Base-by-base conservation (phyloP, 2,113 vertebrate genomes). In the Clarias gariepinus region DNA sequence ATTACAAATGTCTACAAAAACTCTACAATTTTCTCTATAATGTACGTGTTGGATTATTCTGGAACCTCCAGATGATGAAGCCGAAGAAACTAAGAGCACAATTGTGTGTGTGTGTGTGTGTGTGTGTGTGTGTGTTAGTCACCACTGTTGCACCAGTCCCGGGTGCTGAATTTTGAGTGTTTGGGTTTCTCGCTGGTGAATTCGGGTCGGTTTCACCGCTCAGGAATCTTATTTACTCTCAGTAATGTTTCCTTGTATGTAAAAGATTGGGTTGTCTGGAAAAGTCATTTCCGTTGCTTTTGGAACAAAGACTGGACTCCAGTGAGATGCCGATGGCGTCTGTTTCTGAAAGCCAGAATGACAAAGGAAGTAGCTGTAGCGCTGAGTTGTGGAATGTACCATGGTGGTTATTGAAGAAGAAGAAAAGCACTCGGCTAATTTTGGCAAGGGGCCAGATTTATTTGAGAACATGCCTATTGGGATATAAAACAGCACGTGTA, bases 161-260 rank as follows among this genome's bases (percentile, higher is more conserved):
- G n/a, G 12, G 53, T 19, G 25, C 23, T 60, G 30, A 33, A 58
- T 79, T 8, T 33, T 11, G n/a, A 58, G n/a, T 57, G 6, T 36
- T 10, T 61, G 19, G 63, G n/a, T 69, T 69, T 83, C 2, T 57
- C 33, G 47, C 63, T 83, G n/a, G 10, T 79, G 77, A 58, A 16
- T 47, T 69, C 8, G 21, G 30, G 18, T 69, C 81, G 23, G 61
- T 82, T 79, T 57, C 53, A 30, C 18, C 77, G 58, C 25, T 68
- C 41, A 83, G 64, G 47, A 83, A 53, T 83, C 64, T 69, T 64
- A 83, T 83, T 55, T 69, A 55, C 63, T 53, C 8, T 19, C 28
- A 53, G 81, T 21, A 82, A 19, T 55, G n/a, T 55, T 83, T 57
- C 52, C 64, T 64, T 55, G 64, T 28, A 33, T 83, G 47, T 74